A percentile compares a stretch with the other conserved stretches of the same genome.
These are phyloP conservation scores for Rissa tridactyla DNA, from an alignment of 2,113 vertebrate species.

Conservation along the genomic window DNA sequence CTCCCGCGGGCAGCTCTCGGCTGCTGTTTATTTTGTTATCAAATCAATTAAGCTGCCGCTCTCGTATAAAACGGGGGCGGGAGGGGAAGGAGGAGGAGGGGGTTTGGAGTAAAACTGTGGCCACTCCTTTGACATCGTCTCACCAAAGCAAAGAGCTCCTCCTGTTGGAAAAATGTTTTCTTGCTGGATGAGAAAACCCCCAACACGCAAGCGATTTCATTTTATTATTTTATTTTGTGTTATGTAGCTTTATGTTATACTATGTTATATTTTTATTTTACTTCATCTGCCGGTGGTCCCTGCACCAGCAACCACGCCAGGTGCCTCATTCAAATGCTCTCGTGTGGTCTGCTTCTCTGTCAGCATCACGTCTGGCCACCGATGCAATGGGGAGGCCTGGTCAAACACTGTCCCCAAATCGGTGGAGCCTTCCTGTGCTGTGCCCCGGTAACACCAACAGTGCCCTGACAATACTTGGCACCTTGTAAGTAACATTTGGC, in stretches of 20 bases:
- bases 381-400: neutral
- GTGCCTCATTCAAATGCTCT: neutral
- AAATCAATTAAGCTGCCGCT: conserved; percentile 59
- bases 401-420: neutral
- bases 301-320: neutral
- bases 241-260: neutral
- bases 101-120: neutral
- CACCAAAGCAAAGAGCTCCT: conserved; percentile 61
- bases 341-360: rapidly evolving
- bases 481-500: neutral
- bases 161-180: conserved; percentile 37
- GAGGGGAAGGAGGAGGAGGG: neutral
- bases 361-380: rapidly evolving
- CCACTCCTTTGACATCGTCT: neutral
- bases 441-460: rapidly evolving
- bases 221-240: neutral
- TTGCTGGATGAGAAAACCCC: neutral
- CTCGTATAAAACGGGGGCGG: conserved; percentile 1
- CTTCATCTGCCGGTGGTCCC: neutral
- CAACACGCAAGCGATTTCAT: neutral
- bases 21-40: conserved; percentile 57
- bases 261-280: neutral
- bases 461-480: neutral
- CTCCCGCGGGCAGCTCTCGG: conserved; percentile 7
- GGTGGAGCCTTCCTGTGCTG: neutral